Evolutionary conservation across 2,888 invertebrate genomes (phyloP), one percentile per base, ranked within the genome.

Genomic region (Pollenia labialis): DNA sequence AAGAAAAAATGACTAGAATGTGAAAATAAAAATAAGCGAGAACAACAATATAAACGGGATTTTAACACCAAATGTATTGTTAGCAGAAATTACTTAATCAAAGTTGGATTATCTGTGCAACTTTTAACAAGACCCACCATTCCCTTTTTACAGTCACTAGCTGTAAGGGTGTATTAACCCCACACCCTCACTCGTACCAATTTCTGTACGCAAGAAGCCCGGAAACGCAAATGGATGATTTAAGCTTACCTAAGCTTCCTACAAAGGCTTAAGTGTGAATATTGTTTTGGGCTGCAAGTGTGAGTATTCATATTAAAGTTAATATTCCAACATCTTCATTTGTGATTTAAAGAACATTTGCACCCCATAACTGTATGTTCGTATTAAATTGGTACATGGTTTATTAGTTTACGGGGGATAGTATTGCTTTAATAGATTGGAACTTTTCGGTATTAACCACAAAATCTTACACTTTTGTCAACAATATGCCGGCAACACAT

Each of bases 81-180:
- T 84, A 85, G 74, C 85, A 82, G 89, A 91, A 91, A 92, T 92
- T 92, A 91, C 91, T 92, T 92, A 92, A 92, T 92, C 92, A 92
- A 92, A 91, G 91, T 91, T 91, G 92, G 92, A 92, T 92, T 92
- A 92, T 91, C 91, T 90, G 85, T 88, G 89, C 88, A 89, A 88
- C 87, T 83, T 81, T 82, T 74, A 85, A 72, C 82, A 54, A 69
- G 64, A 16, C 72, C 7, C 74, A 74, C 48, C 69, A 23, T 54
- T n/a, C 74, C 62, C 12, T 71, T 71, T 12, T 23, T 18, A 52
- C 62, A 44, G 2, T 56, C 10, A 60, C 58, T 32, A 46, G 23
- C 32, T 18, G 11, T 32, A 6, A 32, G 4, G 32, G 32, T 32
- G 32, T 32, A 32, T 32, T 32, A 32, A 32, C 32, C 60, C 10